Conservation (phyloP, 2,797 vertebrate genomes). For the Adelosebastes latens region DNA sequence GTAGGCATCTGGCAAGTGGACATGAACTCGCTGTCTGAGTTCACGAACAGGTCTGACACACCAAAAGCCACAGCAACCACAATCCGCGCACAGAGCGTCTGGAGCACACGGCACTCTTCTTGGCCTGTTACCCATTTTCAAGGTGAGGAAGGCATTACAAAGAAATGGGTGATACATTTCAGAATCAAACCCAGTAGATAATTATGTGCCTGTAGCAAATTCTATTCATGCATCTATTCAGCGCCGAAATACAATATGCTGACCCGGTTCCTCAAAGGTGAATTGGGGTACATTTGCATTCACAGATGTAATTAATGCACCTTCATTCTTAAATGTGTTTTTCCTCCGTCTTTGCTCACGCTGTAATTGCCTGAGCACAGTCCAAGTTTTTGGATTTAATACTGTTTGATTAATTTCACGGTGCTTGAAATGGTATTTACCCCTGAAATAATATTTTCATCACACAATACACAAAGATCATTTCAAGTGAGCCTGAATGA, state of each 20-base stretch:
- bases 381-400: constrained; percentile 18
- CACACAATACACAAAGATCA: not conserved
- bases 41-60: constrained; percentile 42
- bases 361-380: constrained; percentile 3
- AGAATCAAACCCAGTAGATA: constrained; percentile 30
- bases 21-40: constrained; percentile 50
- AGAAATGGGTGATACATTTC: constrained; percentile 31
- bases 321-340: not conserved
- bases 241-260: constrained; percentile 16
- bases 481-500: not conserved
- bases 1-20: constrained; percentile 55
- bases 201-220: not conserved
- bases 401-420: constrained; percentile 10
- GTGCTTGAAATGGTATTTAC: constrained; percentile 2
- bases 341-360: not conserved
- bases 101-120: constrained; percentile 22
- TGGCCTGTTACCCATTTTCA: constrained; percentile 48
- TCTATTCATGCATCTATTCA: not conserved
- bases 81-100: constrained; percentile 7
- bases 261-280: constrained; percentile 15
- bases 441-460: not conserved
- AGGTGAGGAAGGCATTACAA: constrained; percentile 46
- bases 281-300: constrained; percentile 1
- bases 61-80: constrained; percentile 23
- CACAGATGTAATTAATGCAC: constrained; percentile 8